These are phyloP conservation scores for Lordiphosa mommai DNA, from an alignment of 1,140 invertebrate species.

Conservation along the genomic window DNA sequence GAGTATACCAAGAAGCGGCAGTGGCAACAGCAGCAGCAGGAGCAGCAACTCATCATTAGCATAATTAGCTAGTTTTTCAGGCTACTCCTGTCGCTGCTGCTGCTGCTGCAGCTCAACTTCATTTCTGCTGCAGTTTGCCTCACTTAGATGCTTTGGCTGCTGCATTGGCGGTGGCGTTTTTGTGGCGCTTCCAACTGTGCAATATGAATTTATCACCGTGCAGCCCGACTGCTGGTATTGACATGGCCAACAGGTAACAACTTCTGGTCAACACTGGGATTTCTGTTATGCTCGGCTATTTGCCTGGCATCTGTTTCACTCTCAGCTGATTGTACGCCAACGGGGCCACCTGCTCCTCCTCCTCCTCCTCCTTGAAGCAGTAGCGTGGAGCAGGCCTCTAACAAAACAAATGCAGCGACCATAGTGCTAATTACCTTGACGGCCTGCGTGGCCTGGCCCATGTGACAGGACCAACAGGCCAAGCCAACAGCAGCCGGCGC, in stretches of 20 bases:
- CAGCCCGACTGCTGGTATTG: slow-evolving; percentile 60
- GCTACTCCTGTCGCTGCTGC: slow-evolving; percentile 27
- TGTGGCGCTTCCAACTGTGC: slow-evolving; percentile 40
- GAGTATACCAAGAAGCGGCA: slow-evolving; percentile 24
- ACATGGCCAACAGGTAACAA: slow-evolving; percentile 27
- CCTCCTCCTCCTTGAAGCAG: slow-evolving; percentile 34
- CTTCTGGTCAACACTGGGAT: slow-evolving; percentile 15
- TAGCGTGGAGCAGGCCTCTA: slow-evolving; percentile 63
- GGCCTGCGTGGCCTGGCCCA: slow-evolving; percentile 54
- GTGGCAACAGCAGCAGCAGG: slow-evolving; percentile 16
- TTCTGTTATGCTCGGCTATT: neutral
- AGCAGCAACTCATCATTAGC: slow-evolving; percentile 44
- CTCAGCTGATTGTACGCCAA: too few relatives aligned
- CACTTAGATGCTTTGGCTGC: slow-evolving; percentile 42
- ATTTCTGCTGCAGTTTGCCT: slow-evolving; percentile 38
- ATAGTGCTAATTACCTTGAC: slow-evolving; percentile 78
- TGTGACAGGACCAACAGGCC: slow-evolving; percentile 63
- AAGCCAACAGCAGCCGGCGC: slow-evolving; percentile 61
- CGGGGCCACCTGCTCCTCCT: slow-evolving; percentile 4
- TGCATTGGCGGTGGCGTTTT: slow-evolving; percentile 68
- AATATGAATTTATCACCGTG: slow-evolving; percentile 71
- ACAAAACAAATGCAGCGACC: slow-evolving; percentile 69
- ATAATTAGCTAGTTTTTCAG: slow-evolving; percentile 57
- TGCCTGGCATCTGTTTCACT: too few relatives aligned
- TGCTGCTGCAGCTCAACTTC: slow-evolving; percentile 2